Percentiles rank a stretch among this genome's conserved stretches.
Evolutionary conservation across 2,888 invertebrate species (phyloP).

Genomic region (Camptogramma bilineatum): DNA sequence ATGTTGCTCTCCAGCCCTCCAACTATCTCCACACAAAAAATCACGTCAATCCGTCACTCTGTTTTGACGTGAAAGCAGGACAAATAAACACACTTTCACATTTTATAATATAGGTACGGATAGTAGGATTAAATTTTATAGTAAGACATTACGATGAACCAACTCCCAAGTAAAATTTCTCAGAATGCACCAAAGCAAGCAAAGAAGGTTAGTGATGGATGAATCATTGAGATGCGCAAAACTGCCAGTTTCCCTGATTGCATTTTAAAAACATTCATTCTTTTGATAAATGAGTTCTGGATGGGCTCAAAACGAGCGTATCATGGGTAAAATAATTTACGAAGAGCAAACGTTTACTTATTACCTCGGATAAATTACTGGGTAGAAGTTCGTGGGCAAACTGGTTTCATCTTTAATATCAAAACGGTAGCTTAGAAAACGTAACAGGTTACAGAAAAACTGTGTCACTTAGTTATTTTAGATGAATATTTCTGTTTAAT

Average conservation of each 20-base stretch:
- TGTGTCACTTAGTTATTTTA: too few relatives aligned
- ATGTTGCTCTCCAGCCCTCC: too few relatives aligned
- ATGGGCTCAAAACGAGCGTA: constrained; percentile 21
- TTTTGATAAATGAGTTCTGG: constrained; percentile 20
- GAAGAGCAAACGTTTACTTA: constrained; percentile 21
- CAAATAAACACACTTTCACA: too few relatives aligned
- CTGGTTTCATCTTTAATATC: background rate
- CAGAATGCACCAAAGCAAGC: background rate
- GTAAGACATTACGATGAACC: background rate
- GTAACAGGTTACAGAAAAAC: background rate
- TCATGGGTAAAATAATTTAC: constrained; percentile 20
- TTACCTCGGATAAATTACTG: constrained; percentile 21
- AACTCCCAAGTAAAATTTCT: background rate
- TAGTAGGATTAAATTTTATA: too few relatives aligned
- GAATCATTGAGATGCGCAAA: constrained; percentile 4
- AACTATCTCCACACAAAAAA: too few relatives aligned
- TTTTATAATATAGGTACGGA: too few relatives aligned
- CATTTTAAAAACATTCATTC: constrained; percentile 26
- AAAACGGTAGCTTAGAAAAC: background rate
- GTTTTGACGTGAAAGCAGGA: too few relatives aligned
- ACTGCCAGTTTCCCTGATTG: constrained; percentile 22
- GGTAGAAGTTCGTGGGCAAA: constrained; percentile 5
- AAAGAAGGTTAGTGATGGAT: background rate
- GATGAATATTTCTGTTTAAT: too few relatives aligned
- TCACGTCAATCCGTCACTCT: too few relatives aligned